These are phyloP conservation scores for Drosophila rhopaloa DNA, from an alignment of 1,140 invertebrate genomes.

Conservation along the genomic window DNA sequence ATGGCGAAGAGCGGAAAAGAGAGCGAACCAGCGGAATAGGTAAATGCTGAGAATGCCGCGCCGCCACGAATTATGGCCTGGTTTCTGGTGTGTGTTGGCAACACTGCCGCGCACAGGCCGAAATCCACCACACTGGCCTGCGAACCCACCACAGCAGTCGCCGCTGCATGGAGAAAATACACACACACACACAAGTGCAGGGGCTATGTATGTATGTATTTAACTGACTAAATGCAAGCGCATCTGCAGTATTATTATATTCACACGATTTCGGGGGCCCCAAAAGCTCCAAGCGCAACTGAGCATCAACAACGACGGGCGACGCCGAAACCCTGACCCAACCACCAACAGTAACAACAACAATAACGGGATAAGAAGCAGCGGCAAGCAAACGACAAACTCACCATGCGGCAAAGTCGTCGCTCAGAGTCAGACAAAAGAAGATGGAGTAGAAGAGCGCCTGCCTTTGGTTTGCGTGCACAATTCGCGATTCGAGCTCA, in stretches of 20 bases:
- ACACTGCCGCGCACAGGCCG: conserved; percentile 43
- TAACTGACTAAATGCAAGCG: conserved; percentile 20
- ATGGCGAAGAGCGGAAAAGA: conserved; percentile 22
- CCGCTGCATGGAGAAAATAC: conserved; percentile 73
- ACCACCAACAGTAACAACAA: conserved; percentile 50
- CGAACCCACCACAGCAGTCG: conserved; percentile 28
- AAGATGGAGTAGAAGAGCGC: conserved; percentile 77
- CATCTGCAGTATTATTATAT: conserved; percentile 12
- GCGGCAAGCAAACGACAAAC: conserved; percentile 52
- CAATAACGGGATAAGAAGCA: conserved; percentile 21
- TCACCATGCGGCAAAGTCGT: conserved; percentile 79
- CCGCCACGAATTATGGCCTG: conserved; percentile 43
- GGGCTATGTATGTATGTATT: conserved; percentile 18
- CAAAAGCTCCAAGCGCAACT: conserved; percentile 33
- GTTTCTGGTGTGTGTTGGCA: conserved; percentile 65
- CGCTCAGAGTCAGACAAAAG: conserved; percentile 75
- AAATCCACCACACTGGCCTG: conserved; percentile 50
- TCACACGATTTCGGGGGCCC: background rate
- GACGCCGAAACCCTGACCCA: conserved; percentile 71
- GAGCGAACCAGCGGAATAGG: conserved; percentile 35
- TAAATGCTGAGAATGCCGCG: conserved; percentile 32
- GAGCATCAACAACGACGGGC: conserved; percentile 45
- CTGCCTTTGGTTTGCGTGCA: conserved; percentile 65
- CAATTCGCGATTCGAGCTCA: conserved; percentile 66
- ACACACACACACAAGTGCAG: conserved; percentile 42